Conservation (phyloP, 2,797 vertebrate genomes). For the Ibycter americanus region DNA sequence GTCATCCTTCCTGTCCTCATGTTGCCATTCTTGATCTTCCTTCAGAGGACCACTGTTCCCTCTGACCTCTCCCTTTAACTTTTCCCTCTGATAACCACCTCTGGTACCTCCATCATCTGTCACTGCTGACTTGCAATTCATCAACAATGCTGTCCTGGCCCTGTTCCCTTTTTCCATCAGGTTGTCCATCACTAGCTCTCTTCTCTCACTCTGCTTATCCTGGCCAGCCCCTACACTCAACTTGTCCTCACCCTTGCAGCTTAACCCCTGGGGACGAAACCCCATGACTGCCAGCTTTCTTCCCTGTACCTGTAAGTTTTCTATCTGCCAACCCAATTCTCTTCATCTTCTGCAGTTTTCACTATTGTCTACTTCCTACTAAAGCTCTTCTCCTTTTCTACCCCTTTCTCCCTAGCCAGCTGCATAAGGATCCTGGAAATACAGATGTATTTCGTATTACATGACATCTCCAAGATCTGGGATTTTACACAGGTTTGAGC, state of each 20-base stretch:
- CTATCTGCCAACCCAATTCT: neutral
- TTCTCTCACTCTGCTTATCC: neutral
- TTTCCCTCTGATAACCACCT: neutral
- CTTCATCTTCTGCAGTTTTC: neutral
- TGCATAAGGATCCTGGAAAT: neutral
- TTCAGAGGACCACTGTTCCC: neutral
- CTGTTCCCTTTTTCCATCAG: neutral
- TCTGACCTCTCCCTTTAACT: neutral
- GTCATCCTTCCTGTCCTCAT: neutral
- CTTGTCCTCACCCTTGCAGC: neutral
- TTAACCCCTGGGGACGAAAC: neutral
- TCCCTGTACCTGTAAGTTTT: neutral
- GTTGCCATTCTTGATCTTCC: neutral
- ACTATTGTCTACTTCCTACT: neutral
- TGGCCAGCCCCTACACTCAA: neutral
- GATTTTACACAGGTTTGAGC: neutral
- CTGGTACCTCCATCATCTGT: neutral
- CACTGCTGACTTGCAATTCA: neutral
- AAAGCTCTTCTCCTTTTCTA: neutral
- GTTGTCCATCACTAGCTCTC: neutral
- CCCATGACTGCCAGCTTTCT: neutral
- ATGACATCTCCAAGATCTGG: neutral
- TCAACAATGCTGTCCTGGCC: neutral
- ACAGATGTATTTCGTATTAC: neutral
- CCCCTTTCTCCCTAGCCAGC: neutral